Evolutionary conservation across 2,113 vertebrate species (phyloP).

Genomic region (Cathartes aura): DNA sequence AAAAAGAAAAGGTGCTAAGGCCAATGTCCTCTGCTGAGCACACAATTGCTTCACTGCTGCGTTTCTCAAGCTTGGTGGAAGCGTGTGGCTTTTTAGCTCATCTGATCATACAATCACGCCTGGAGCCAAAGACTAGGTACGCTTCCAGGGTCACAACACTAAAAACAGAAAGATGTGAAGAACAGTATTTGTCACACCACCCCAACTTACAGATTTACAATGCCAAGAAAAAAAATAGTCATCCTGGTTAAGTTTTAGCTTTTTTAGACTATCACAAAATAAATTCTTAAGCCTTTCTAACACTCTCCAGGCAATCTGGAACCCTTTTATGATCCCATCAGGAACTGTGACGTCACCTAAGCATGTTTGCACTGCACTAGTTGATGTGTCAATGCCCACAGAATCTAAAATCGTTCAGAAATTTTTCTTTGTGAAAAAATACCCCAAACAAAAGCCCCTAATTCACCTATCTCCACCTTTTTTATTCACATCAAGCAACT

Average conservation of each 20-base stretch:
- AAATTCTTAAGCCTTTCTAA: not conserved
- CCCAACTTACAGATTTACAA: not conserved
- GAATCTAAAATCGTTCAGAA: not conserved
- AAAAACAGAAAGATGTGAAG: not conserved
- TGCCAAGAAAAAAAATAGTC: fast-evolving
- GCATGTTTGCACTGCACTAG: not conserved
- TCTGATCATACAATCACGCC: not conserved
- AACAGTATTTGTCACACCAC: not conserved
- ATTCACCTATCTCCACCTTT: not conserved
- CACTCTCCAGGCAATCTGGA: not conserved
- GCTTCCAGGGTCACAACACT: not conserved
- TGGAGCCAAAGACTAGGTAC: not conserved
- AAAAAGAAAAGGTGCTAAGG: not conserved
- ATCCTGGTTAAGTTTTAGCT: not conserved
- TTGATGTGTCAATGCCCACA: not conserved
- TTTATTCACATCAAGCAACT: not conserved
- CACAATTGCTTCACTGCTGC: not conserved
- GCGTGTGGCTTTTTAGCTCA: fast-evolving
- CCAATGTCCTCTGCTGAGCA: not conserved
- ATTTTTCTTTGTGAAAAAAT: not conserved
- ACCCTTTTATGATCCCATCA: not conserved
- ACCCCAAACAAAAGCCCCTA: not conserved
- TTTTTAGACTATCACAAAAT: not conserved
- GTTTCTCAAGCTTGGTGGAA: not conserved
- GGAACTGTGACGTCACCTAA: not conserved